Evolutionary conservation across 2,113 vertebrate genomes (phyloP), one percentile per base, ranked within the genome.

Genomic region (Galemys pyrenaicus): DNA sequence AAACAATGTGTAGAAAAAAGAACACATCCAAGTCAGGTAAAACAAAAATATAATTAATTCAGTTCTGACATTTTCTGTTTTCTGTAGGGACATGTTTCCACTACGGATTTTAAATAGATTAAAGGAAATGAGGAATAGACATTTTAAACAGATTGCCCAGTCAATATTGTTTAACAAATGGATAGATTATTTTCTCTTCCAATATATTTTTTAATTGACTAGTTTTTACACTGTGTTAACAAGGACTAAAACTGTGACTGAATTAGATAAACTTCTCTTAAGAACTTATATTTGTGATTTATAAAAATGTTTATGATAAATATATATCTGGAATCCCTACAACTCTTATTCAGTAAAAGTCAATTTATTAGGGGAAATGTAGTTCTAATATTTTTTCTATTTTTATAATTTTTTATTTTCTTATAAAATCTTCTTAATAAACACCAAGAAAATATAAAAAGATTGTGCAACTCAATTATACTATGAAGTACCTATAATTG

Each of bases 401-500:
- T 86, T 67, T 64, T 28, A 84, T 65, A 65, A 83, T 94, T 95
- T 95, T 37, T 92, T 91, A 95, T 84, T 75, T 12, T 73, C 1
- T 77, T 79, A 68, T 83, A n/a, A 86, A 89, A 84, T 81, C 32
- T 91, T 87, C n/a, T 94, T 92, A 92, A 62, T 92, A 91, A 94
- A 8, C 44, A 93, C 58, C 78, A 80, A 89, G 54, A 30, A 97
- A 94, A 75, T 92, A 71, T 68, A 93, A 93, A 77, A 95, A 67
- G 49, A 10, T 56, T 95, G 37, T 89, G 16, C 74, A 85, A 74
- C 74, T 96, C 80, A 96, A 85, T 96, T 96, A 94, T 82, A 73
- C n/a, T 89, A 28, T 75, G 71, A 96, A 75, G 60, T 87, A 37
- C 65, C 89, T 89, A 41, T 93, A 95, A 95, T 95, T 94, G 73